Evolutionary conservation across 2,888 invertebrate species (phyloP), one percentile per base, ranked within the genome.

Genomic region (Nemotelus pantherinus): DNA sequence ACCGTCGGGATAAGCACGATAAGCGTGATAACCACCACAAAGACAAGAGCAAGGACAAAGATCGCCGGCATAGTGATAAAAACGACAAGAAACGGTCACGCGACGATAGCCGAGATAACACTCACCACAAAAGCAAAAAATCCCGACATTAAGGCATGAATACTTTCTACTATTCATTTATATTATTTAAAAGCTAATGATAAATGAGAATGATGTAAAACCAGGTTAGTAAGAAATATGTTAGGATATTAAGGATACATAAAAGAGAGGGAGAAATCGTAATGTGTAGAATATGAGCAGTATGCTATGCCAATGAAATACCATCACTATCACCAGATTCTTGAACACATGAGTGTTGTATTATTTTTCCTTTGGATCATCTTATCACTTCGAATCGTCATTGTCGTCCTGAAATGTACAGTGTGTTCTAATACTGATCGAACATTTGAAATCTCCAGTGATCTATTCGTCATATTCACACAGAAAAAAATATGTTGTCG

Each of bases 71-170:
- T 50, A 78, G 74, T 25, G 80, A 80, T 68, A 80, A 80, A 77
- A 63, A 78, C 68, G 89, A 89, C 82, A 91, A 89, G 83, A 95
- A 95, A 86, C 91, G 95, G 63, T 90, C 93, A 57, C 90, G 94
- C 44, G 94, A 95, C 79, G 93, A 92, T 81, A 93, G 93, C 84
- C 89, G 90, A 71, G 94, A 94, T 64, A 88, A 88, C 82, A 89
- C 89, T 81, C 89, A 89, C 79, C 89, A 88, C 78, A 89, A 90
- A 84, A 90, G 91, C 80, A 95, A 95, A 86, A 93, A 90, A 87
- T 89, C 93, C 48, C 93, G 89, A 68, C 86, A 81, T 79, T 86
- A 83, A 83, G 43, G 25, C 25, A 25, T 25, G 25, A 25, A 25
- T 25, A 25, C 25, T 25, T 25, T 63, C 9, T 48, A 72, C n/a